Conservation (phyloP, 1,140 invertebrate species). For the Brachionus angularis region DNA sequence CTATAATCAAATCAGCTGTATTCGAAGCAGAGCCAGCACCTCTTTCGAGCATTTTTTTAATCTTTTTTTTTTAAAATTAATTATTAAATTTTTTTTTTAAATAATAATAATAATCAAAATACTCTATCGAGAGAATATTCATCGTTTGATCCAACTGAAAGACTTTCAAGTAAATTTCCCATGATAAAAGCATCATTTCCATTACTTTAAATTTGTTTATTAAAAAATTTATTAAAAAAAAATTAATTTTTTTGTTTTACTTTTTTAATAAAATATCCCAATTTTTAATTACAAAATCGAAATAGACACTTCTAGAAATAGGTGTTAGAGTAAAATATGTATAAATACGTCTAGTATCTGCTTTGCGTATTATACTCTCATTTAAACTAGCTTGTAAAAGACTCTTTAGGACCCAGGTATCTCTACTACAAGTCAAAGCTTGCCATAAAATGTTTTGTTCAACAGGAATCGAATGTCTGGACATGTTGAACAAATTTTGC, state of each 20-base stretch:
- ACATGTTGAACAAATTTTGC: conserved; percentile 20
- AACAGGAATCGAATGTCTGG: background rate
- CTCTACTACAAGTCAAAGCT: conserved; percentile 35
- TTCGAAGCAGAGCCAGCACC: conserved; percentile 27
- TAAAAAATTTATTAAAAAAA: background rate
- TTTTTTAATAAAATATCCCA: conserved; percentile 5
- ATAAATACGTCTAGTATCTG: conserved; percentile 40
- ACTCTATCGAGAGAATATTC: background rate
- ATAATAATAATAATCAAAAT: background rate
- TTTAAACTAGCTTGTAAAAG: background rate
- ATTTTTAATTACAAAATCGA: conserved; percentile 19
- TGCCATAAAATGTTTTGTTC: conserved; percentile 29
- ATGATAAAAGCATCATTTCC: conserved; percentile 40
- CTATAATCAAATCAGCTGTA: background rate
- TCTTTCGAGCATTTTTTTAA: background rate
- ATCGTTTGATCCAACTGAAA: conserved; percentile 16
- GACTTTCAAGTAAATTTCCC: conserved; percentile 20
- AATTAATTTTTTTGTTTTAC: conserved; percentile 11
- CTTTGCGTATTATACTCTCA: conserved; percentile 11
- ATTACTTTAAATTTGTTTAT: background rate
- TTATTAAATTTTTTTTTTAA: background rate
- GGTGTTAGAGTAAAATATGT: conserved; percentile 25
- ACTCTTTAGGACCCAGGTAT: conserved; percentile 29
- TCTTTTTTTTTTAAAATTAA: background rate
- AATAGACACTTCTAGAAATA: conserved; percentile 31